Conservation (phyloP, 2,888 invertebrate genomes). For the Cosmia pyralina region DNA sequence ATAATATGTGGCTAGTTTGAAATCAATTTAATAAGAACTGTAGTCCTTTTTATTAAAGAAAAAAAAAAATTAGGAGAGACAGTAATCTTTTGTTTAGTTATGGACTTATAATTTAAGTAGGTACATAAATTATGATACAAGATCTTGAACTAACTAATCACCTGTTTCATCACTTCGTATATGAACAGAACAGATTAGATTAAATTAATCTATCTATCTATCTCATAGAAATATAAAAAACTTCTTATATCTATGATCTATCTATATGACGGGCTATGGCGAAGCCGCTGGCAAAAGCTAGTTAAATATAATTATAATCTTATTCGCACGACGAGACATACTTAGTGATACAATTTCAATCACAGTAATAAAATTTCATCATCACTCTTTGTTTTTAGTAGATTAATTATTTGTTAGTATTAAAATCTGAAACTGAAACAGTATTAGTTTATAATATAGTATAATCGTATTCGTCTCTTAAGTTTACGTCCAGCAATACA, state of each 20-base stretch:
- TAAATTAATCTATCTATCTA: too few species aligned
- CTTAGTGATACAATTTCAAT: neutral
- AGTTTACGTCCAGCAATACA: neutral
- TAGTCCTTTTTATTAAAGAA: too few species aligned
- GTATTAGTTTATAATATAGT: neutral
- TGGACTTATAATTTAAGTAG: neutral
- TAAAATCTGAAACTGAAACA: neutral
- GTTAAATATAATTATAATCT: neutral
- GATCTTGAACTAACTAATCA: neutral
- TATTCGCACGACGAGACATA: neutral
- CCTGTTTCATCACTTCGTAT: neutral
- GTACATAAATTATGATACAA: neutral
- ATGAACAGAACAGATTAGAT: neutral
- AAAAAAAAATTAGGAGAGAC: neutral
- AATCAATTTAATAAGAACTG: too few species aligned
- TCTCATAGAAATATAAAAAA: too few species aligned
- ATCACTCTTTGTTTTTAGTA: neutral
- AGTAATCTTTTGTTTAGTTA: neutral
- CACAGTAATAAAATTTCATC: constrained; percentile 10
- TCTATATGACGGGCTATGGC: too few species aligned
- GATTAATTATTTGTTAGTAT: too few species aligned
- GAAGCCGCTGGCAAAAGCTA: too few species aligned
- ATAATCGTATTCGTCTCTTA: neutral
- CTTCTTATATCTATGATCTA: too few species aligned
- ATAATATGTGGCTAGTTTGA: too few species aligned